phyloP scores from a whole-genome alignment of 2,888 invertebrate species.

The Caenorhabditis wallacei region DNA sequence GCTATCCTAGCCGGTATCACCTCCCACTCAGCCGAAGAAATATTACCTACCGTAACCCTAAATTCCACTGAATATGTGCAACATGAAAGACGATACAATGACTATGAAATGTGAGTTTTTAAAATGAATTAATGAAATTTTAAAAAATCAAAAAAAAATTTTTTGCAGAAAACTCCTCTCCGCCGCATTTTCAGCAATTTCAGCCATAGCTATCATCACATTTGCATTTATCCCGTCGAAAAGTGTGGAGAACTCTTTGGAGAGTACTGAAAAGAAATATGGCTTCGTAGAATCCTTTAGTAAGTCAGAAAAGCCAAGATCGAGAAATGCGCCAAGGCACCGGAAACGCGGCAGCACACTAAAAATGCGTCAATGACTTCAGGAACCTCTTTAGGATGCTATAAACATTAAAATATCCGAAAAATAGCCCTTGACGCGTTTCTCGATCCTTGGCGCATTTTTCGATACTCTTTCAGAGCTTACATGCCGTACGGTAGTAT shows the following conservation, averaged over 20 bases:
- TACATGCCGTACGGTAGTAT: conserved; percentile 27
- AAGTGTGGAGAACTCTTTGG: conserved; percentile 67
- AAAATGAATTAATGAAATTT: no score
- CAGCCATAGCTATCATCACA: conserved; percentile 60
- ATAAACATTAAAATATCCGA: background rate
- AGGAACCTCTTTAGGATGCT: background rate
- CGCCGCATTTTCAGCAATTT: conserved; percentile 57
- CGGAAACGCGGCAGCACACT: conserved; percentile 1
- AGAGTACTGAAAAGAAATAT: conserved; percentile 14
- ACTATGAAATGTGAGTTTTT: conserved; percentile 61
- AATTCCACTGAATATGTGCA: background rate
- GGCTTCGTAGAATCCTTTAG: background rate
- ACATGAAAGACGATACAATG: conserved; percentile 50
- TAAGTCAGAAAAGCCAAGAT: background rate
- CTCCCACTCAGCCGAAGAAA: background rate
- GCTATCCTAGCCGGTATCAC: background rate
- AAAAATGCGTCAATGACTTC: background rate
- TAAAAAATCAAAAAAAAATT: no score
- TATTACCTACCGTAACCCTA: background rate
- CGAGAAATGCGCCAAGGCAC: background rate
- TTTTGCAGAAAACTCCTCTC: conserved; percentile 52
- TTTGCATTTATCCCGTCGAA: conserved; percentile 64
- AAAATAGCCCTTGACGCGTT: background rate
- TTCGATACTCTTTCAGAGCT: conserved; percentile 2
- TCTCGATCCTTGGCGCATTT: background rate